Evolutionary conservation across 2,888 invertebrate species (phyloP).

Genomic region (Philereme vetulata): DNA sequence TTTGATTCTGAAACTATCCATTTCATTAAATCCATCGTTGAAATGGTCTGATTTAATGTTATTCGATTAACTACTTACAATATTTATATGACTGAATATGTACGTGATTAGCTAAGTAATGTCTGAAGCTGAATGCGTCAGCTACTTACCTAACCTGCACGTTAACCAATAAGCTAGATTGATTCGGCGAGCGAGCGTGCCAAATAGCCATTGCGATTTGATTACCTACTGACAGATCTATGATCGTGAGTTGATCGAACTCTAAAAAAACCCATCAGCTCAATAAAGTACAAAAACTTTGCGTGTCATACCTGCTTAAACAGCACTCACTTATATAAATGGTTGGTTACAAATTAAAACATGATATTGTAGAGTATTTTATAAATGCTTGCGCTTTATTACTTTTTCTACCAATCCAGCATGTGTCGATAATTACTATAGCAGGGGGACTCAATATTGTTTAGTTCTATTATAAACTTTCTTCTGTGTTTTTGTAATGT

Average conservation of each 20-base stretch:
- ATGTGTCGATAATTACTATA: constrained; percentile 11
- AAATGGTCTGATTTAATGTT: background rate
- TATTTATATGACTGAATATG: too few species aligned
- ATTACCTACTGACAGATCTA: constrained; percentile 12
- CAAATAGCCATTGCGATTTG: constrained; percentile 12
- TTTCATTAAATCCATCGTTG: background rate
- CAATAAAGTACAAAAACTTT: constrained; percentile 23
- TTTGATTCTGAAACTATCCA: background rate
- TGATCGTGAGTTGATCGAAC: constrained; percentile 27
- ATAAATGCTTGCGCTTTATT: constrained; percentile 19
- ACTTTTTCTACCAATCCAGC: constrained; percentile 10
- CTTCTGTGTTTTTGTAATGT: constrained; percentile 17
- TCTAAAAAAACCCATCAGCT: constrained; percentile 22
- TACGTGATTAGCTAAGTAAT: too few species aligned
- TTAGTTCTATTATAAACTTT: constrained; percentile 19
- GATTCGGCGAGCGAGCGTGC: constrained; percentile 21
- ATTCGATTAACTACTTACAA: too few species aligned
- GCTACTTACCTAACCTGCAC: too few species aligned
- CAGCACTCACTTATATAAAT: constrained; percentile 20
- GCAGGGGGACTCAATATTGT: constrained; percentile 4
- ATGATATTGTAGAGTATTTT: constrained; percentile 25
- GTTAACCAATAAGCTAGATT: too few species aligned
- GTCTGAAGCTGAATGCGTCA: too few species aligned
- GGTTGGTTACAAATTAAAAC: constrained; percentile 24
- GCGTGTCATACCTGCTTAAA: constrained; percentile 25